Evolutionary conservation across 2,888 invertebrate species (phyloP), one percentile per base, ranked within the genome.

Genomic region (Tortrix viridana): DNA sequence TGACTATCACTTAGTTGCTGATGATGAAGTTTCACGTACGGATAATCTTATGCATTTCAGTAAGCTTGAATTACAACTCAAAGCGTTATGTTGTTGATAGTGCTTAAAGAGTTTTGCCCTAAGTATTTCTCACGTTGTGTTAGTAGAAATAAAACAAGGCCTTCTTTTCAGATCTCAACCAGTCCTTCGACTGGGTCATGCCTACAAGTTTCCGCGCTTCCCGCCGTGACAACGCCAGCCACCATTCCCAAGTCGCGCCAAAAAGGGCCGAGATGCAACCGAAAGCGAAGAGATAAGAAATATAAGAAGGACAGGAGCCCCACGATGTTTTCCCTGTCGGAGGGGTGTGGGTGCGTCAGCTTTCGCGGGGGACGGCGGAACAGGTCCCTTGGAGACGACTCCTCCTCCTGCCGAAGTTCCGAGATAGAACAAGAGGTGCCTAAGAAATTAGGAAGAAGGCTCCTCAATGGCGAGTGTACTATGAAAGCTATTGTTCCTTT

Each of bases 401-500:
- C 90, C 14, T 91, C 92, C 1, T 92, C 92, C 16, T 92, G 92
- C 67, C 79, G 92, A 14, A 90, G 91, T 71, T 92, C 92, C 4
- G 92, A 92, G 76, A 87, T 92, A 65, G 92, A 92, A 67, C 92
- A 92, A 71, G 92, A 91, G 68, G 85, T 88, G 7, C 89, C 89
- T 5, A 89, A 88, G 71, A 86, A 85, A 49, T 66, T 88, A 32
- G 82, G 88, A 2, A 85, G 81, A 63, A 79, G 84, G 66, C 74
- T 89, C 46, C 77, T 89, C 38, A 85, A 86, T 71, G 84, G 88
- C 65, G 91, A 92, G 72, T 90, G 89, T 69, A 91, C 92, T 16
- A 88, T 94, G 74, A 92, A 92, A 66, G 89, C 93, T 38, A 78
- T 94, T 73, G 93, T 94, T 73, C 94, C 94, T 0, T 93, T 95